These are phyloP conservation scores for Cepaea hortensis DNA, from an alignment of 2,888 invertebrate genomes.

Conservation along the genomic window DNA sequence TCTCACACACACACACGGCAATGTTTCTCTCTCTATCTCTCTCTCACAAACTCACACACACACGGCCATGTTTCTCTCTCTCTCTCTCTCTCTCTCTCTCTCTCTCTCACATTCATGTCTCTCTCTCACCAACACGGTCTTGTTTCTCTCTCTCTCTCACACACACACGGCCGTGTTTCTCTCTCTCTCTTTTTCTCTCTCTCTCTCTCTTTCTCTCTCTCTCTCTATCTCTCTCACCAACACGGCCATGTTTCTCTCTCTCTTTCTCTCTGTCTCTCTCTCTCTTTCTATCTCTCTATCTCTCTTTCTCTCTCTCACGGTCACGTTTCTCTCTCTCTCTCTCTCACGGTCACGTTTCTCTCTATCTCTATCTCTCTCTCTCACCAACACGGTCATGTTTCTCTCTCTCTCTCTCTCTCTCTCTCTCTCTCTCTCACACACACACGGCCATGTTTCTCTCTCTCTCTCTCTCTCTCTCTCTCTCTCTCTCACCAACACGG, in stretches of 20 bases:
- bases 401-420: not conserved
- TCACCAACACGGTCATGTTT: not conserved
- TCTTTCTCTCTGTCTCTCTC: not conserved
- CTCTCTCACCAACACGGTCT: not conserved
- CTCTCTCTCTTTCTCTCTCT: too few relatives aligned
- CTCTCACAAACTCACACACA: constrained; percentile 17
- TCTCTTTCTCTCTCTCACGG: too few relatives aligned
- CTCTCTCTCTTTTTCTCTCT: too few relatives aligned
- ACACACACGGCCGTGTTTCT: too few relatives aligned
- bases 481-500: too few relatives aligned
- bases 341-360: not conserved
- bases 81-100: constrained; percentile 6
- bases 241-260: not conserved
- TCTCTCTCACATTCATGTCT: not conserved
- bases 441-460: not conserved
- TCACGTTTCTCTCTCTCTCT: too few relatives aligned
- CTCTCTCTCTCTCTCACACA: not conserved
- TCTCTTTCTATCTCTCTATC: too few relatives aligned
- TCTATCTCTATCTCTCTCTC: not conserved
- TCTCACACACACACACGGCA: not conserved
- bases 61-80: not conserved
- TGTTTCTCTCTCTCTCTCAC: too few relatives aligned
- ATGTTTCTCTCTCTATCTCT: not conserved
- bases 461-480: not conserved
- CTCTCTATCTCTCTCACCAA: too few relatives aligned